phyloP scores from a whole-genome alignment of 2,113 vertebrate species.

The Ceyx cyanopectus region DNA sequence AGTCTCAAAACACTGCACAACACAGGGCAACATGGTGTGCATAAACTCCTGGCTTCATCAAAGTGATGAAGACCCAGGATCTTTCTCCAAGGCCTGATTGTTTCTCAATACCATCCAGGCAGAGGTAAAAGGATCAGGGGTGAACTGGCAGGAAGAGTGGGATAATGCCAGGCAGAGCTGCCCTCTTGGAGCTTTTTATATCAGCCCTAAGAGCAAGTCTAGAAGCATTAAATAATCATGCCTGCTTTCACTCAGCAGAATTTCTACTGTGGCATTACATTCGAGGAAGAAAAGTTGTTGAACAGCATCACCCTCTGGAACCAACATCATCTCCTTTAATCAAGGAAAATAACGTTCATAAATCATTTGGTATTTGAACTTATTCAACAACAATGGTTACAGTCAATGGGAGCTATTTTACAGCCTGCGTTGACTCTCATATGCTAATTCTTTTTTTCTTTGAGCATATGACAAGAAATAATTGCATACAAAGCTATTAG shows the following conservation, averaged over 20 bases:
- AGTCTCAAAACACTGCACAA: background rate
- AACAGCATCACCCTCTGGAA: background rate
- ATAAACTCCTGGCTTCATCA: background rate
- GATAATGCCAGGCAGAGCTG: background rate
- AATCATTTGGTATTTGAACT: background rate
- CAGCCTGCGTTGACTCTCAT: background rate
- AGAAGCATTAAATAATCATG: background rate
- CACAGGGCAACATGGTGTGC: accelerated
- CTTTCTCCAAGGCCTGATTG: background rate
- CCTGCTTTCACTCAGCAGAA: background rate
- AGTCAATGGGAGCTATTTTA: background rate
- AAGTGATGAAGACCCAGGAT: background rate
- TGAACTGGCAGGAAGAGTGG: background rate
- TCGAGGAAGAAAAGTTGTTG: background rate
- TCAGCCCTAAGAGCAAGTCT: background rate
- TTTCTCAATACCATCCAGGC: accelerated
- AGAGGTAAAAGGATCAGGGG: background rate
- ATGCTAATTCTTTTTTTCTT: background rate
- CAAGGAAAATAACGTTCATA: background rate
- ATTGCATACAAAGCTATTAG: background rate
- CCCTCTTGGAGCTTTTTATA: background rate
- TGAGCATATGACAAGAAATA: background rate
- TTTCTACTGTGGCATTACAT: background rate
- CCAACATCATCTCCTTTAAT: background rate
- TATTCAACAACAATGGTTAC: background rate